A percentile compares a stretch with the other conserved stretches of the same genome.
Conservation (phyloP, 2,113 vertebrate genomes). For the Corythaixoides concolor region DNA sequence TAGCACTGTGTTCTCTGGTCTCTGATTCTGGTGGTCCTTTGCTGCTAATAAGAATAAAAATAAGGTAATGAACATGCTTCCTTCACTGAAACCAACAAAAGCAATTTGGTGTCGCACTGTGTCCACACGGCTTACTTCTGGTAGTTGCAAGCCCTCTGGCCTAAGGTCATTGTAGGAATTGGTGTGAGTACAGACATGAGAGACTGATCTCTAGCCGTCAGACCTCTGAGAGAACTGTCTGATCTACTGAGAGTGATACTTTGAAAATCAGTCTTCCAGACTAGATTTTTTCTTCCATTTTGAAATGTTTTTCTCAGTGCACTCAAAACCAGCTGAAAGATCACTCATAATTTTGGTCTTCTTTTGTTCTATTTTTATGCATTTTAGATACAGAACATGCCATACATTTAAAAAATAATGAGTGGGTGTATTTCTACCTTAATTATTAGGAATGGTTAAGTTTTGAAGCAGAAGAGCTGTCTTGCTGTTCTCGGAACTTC, state of each 20-base stretch:
- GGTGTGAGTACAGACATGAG: accelerated
- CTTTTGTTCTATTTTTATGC: conserved; percentile 38
- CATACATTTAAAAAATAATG: conserved; percentile 26
- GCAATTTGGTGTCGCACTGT: background rate
- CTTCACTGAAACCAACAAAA: background rate
- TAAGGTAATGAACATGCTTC: background rate
- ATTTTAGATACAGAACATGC: conserved; percentile 50
- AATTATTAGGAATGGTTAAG: conserved; percentile 26
- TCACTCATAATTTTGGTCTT: conserved; percentile 13
- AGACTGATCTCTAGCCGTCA: background rate
- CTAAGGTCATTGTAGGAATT: background rate
- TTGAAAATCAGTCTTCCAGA: background rate
- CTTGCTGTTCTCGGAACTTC: background rate
- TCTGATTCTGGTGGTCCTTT: background rate
- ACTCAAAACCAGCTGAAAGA: background rate
- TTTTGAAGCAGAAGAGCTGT: conserved; percentile 7
- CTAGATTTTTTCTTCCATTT: background rate
- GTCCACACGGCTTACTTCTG: background rate
- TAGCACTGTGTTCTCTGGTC: background rate
- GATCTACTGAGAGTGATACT: background rate
- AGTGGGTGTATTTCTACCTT: conserved; percentile 52
- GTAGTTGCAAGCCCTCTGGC: background rate
- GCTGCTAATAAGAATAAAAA: background rate
- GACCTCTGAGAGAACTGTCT: background rate
- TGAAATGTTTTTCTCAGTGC: background rate